phyloP scores from a whole-genome alignment of 2,888 invertebrate genomes.

The Caradrina clavipalpis region DNA sequence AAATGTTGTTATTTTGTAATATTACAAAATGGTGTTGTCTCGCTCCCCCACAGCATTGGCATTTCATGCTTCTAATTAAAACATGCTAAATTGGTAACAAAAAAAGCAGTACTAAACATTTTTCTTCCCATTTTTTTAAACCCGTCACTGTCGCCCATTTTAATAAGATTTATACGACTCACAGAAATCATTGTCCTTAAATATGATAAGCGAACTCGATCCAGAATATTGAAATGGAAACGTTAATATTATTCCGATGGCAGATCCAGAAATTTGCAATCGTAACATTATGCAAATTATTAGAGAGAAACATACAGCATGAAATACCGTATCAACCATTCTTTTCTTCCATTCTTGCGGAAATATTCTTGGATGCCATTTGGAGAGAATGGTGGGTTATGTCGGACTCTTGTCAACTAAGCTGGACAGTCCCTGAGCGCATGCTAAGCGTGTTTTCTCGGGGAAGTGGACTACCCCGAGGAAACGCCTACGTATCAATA shows the following conservation, averaged over 20 bases:
- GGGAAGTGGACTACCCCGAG: no score
- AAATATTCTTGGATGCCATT: no score
- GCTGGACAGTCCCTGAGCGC: no score
- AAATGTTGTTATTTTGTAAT: no score
- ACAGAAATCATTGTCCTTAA: constrained; percentile 34
- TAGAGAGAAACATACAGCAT: constrained; percentile 23
- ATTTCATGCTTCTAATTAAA: no score
- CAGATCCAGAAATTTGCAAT: constrained; percentile 61
- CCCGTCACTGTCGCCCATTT: constrained; percentile 2
- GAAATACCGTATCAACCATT: background rate
- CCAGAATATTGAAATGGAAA: constrained; percentile 59
- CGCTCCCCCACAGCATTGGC: no score
- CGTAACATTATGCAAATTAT: constrained; percentile 64
- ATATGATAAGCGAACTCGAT: constrained; percentile 41
- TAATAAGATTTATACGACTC: constrained; percentile 25
- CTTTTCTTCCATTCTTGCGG: no score
- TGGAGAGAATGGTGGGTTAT: no score
- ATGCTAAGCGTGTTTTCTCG: no score
- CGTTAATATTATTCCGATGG: constrained; percentile 56
- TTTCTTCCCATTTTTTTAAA: background rate
- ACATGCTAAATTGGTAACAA: background rate
- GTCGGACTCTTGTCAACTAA: no score
- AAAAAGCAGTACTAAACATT: background rate
- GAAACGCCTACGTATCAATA: no score
- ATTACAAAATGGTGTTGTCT: background rate